Conservation (phyloP, 2,888 invertebrate genomes). For the Epiblema foenella region DNA sequence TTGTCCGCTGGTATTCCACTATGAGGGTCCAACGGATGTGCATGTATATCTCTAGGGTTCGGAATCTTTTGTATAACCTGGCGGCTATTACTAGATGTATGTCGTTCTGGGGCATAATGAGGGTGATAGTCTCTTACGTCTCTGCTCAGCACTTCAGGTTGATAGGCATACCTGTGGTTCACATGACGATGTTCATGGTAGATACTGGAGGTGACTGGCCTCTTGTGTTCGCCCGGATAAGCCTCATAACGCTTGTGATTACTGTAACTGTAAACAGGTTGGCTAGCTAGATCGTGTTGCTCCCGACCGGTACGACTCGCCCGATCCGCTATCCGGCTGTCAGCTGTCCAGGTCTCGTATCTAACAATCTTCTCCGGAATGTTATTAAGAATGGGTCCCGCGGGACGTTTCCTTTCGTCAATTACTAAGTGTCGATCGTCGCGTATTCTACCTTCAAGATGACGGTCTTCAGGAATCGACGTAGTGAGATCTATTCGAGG, state of each 20-base stretch:
- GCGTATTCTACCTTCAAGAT: conserved; percentile 67
- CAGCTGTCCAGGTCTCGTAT: conserved; percentile 77
- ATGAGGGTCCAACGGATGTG: conserved; percentile 66
- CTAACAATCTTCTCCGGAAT: conserved; percentile 81
- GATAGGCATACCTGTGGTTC: conserved; percentile 68
- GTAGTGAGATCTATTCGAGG: conserved; percentile 81
- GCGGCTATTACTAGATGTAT: conserved; percentile 62
- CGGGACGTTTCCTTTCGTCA: conserved; percentile 77
- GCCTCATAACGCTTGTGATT: conserved; percentile 77
- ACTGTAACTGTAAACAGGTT: conserved; percentile 76
- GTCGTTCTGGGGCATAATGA: conserved; percentile 69
- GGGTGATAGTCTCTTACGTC: conserved; percentile 69
- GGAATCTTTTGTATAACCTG: conserved; percentile 76
- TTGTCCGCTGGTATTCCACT: conserved; percentile 87
- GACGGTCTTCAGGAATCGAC: conserved; percentile 66
- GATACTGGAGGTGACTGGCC: conserved; percentile 57
- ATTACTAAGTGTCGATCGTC: conserved; percentile 75
- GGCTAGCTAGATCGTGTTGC: conserved; percentile 75
- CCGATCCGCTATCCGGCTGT: conserved; percentile 73
- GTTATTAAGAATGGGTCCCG: conserved; percentile 75
- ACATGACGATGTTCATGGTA: conserved; percentile 69
- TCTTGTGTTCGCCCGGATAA: conserved; percentile 75
- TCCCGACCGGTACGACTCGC: conserved; percentile 70
- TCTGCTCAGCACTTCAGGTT: conserved; percentile 62
- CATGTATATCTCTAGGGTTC: conserved; percentile 69